Evolutionary conservation across 2,888 invertebrate species (phyloP).

Genomic region (Eurois occulta): DNA sequence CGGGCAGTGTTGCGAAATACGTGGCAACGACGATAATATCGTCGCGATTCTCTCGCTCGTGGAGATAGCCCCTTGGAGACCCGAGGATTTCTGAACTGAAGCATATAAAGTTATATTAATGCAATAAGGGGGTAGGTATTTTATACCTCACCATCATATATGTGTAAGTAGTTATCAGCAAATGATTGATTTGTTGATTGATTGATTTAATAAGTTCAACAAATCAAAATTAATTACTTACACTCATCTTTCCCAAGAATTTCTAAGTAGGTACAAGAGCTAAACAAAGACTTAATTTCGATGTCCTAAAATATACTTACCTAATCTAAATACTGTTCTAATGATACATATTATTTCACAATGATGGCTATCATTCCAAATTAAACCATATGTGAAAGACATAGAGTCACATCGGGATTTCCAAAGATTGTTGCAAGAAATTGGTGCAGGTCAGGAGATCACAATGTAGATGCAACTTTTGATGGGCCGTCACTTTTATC

Average conservation of each 20-base stretch:
- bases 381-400: background rate
- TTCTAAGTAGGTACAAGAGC: constrained; percentile 9
- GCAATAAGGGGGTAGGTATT: background rate
- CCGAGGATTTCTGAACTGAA: background rate
- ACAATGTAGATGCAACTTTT: constrained; percentile 34
- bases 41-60: too few species aligned
- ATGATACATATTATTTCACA: constrained; percentile 11
- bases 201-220: background rate
- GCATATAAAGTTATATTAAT: background rate
- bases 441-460: constrained; percentile 50
- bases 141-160: background rate
- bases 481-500: constrained; percentile 61
- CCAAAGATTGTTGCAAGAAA: constrained; percentile 22
- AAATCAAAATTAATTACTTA: constrained; percentile 4
- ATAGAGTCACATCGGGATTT: background rate
- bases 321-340: background rate
- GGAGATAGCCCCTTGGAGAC: too few species aligned
- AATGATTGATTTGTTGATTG: constrained; percentile 4
- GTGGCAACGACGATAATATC: too few species aligned
- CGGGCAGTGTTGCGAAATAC: too few species aligned
- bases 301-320: constrained; percentile 34
- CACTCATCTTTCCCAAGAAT: constrained; percentile 35
- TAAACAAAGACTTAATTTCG: constrained; percentile 46
- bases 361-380: constrained; percentile 1
- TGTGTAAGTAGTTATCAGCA: background rate